Conservation (phyloP, 1,140 invertebrate species). For the Plectrocnemia conspersa region DNA sequence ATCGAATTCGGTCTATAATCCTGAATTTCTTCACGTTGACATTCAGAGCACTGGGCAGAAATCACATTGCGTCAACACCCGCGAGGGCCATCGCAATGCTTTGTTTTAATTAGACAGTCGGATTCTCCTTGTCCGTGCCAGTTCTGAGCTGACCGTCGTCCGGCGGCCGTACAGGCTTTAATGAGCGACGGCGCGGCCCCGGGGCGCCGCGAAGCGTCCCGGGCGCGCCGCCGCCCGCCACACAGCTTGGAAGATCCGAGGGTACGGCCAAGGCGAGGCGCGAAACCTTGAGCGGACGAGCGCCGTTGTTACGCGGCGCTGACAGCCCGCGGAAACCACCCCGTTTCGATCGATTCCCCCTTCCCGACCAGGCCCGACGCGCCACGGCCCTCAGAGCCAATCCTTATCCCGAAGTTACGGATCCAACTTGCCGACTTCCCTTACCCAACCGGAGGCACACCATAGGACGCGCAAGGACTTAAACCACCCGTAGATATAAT, state of each 20-base stretch:
- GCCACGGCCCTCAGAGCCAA: constrained; percentile 70
- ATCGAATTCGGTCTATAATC: constrained; percentile 46
- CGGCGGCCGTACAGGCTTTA: constrained; percentile 39
- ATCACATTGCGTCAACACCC: constrained; percentile 59
- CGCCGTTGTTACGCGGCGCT: constrained; percentile 18
- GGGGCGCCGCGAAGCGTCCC: constrained; percentile 33
- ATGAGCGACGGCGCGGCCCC: too few species aligned
- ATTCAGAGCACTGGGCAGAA: constrained; percentile 30
- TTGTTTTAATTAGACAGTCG: constrained; percentile 55
- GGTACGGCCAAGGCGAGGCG: constrained; percentile 27
- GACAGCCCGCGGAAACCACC: constrained; percentile 37
- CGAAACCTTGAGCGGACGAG: constrained; percentile 23
- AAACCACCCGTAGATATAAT: too few species aligned
- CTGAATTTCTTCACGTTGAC: constrained; percentile 30
- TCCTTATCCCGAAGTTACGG: constrained; percentile 57
- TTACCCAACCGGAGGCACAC: too few species aligned
- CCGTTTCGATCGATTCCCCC: constrained; percentile 45
- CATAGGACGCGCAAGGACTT: too few species aligned
- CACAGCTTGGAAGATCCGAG: constrained; percentile 28
- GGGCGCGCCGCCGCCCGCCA: constrained; percentile 26
- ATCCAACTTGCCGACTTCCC: constrained; percentile 62
- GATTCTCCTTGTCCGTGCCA: constrained; percentile 68
- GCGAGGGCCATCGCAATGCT: constrained; percentile 36
- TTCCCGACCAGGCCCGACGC: constrained; percentile 58
- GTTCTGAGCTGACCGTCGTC: constrained; percentile 67